These are phyloP conservation scores for Aphidoletes aphidimyza DNA, from an alignment of 2,888 invertebrate genomes.

Conservation along the genomic window DNA sequence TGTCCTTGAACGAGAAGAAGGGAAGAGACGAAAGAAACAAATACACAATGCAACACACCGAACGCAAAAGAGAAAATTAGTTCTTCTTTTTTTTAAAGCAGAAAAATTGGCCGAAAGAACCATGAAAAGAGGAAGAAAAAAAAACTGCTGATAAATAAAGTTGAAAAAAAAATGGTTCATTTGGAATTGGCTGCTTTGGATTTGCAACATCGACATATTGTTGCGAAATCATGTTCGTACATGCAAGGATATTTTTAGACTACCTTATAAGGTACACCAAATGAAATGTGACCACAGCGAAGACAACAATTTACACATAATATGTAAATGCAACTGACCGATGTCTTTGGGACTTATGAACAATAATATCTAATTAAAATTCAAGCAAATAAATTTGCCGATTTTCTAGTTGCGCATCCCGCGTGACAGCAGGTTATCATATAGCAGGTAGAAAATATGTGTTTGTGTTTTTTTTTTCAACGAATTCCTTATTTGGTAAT, in stretches of 20 bases:
- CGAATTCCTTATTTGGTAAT: background rate
- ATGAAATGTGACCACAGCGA: background rate
- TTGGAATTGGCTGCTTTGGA: background rate
- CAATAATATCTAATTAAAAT: slow-evolving; percentile 8
- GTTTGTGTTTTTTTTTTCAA: no score
- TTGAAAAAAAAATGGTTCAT: slow-evolving; percentile 27
- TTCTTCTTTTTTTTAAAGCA: background rate
- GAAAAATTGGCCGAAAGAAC: background rate
- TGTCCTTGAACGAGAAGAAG: slow-evolving; percentile 39
- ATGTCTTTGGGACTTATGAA: background rate
- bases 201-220: background rate
- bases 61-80: background rate
- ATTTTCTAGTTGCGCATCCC: background rate
- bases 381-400: background rate
- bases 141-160: background rate
- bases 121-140: background rate
- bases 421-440: background rate
- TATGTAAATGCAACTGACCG: background rate
- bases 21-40: background rate
- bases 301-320: background rate
- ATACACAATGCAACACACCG: background rate
- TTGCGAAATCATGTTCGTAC: slow-evolving; percentile 16
- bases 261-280: background rate
- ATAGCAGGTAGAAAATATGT: slow-evolving; percentile 9
- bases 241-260: slow-evolving; percentile 40